Evolutionary conservation across 2,888 invertebrate genomes (phyloP), one percentile per base, ranked within the genome.

Genomic region (Epistrophella euchroma): DNA sequence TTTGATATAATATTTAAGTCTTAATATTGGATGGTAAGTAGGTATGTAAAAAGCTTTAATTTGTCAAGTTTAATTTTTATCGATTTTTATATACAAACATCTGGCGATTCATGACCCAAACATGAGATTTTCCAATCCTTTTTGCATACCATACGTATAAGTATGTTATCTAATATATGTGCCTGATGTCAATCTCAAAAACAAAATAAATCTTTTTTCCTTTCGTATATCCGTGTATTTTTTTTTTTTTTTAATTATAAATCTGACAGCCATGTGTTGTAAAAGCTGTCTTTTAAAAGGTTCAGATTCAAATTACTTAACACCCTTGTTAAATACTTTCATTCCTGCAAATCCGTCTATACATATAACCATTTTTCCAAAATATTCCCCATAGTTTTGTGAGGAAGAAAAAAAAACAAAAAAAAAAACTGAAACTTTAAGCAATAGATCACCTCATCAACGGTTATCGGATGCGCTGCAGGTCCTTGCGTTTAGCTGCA

Each of bases 381-480:
- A 58, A 17, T 13, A 45, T n/a, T 47, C 19, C 47, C 0, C 45
- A 45, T 2, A 17, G 32, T 66, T 47, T 32, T 15, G 6, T 47
- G 7, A 17, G 47, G 0, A 37, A 28, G n/a, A 37, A 22, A 50
- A 22, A 37, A 50, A 11, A 15, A 22, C 6, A 32, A 32, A 19
- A 56, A 25, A 15, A n/a, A n/a, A n/a, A n/a, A n/a, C n/a, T n/a
- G 43, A 50, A 73, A 83, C 76, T 76, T 81, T 60, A 43, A 43
- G 58, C 85, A 76, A 81, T 85, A 85, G 85, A 85, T 85, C 85
- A 85, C 76, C 85, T 76, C 85, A 85, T 85, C 85, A 77, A 76
- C 68, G 25, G 76, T 81, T 85, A 81, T 85, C 66, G 72, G 73
- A 72, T 81, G 55, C 68, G 72, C 72, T 80, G 80, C 74, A 68